These are phyloP conservation scores for Pachyuromys duprasi DNA, from an alignment of 2,797 vertebrate species.

Conservation along the genomic window DNA sequence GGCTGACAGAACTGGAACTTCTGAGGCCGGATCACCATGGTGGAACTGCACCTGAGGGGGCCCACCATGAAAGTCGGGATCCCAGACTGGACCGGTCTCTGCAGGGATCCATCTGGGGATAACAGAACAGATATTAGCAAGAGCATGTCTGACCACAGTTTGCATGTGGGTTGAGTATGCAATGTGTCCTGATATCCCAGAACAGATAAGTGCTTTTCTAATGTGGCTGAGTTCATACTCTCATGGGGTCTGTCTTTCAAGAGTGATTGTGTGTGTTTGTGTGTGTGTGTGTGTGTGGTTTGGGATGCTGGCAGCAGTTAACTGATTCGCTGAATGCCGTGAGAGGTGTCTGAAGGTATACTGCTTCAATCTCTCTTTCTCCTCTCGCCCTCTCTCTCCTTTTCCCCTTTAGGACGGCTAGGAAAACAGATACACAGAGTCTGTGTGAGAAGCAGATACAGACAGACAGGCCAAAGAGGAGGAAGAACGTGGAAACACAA, in stretches of 20 bases:
- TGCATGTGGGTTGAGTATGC: background rate
- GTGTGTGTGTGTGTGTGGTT: slow-evolving; percentile 8
- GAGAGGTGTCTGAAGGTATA: background rate
- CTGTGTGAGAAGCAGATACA: background rate
- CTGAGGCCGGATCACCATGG: slow-evolving; percentile 81
- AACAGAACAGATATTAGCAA: slow-evolving; percentile 38
- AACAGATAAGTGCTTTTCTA: slow-evolving; percentile 59
- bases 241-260: slow-evolving; percentile 54
- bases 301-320: slow-evolving; percentile 51
- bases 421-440: background rate
- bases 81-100: slow-evolving; percentile 85
- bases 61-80: slow-evolving; percentile 84
- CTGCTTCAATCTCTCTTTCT: background rate
- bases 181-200: slow-evolving; percentile 17
- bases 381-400: no score
- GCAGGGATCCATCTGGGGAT: slow-evolving; percentile 86
- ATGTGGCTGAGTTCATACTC: background rate
- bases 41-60: slow-evolving; percentile 85
- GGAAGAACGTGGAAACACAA: background rate
- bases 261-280: slow-evolving; percentile 54
- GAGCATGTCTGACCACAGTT: background rate
- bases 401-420: slow-evolving; percentile 18
- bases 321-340: background rate
- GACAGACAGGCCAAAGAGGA: background rate
- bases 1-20: slow-evolving; percentile 87